Conservation (phyloP, 2,797 vertebrate genomes). For the Mareca strepera region DNA sequence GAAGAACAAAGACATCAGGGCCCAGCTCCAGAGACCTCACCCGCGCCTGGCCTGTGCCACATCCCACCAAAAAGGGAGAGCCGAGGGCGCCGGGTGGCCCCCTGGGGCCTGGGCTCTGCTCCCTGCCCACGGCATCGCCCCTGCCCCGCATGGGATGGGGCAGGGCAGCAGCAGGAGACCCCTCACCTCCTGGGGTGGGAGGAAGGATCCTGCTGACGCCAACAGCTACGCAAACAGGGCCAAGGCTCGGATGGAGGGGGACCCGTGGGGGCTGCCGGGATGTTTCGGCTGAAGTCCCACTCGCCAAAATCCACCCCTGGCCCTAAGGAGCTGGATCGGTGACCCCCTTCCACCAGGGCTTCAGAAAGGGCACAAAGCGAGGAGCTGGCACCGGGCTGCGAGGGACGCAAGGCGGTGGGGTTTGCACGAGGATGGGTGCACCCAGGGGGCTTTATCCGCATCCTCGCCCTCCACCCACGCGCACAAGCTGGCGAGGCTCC, state of each 20-base stretch:
- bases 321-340: background rate
- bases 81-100: background rate
- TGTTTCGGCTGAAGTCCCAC: too few species aligned
- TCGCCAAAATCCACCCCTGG: background rate
- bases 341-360: background rate
- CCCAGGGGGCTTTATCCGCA: background rate
- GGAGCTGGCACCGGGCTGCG: background rate
- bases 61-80: background rate
- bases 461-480: accelerated
- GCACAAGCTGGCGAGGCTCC: accelerated
- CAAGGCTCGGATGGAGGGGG: background rate
- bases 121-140: background rate
- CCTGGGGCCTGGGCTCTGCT: background rate
- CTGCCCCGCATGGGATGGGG: background rate
- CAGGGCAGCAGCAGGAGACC: accelerated
- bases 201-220: background rate
- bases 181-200: background rate
- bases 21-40: constrained; percentile 54
- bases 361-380: background rate
- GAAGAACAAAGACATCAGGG: constrained; percentile 65
- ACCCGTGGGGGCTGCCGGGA: background rate
- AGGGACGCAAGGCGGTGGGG: background rate
- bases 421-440: background rate
- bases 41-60: background rate
- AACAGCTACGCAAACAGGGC: background rate